phyloP scores from a whole-genome alignment of 1,140 invertebrate species.

The Pomacea maculata region DNA sequence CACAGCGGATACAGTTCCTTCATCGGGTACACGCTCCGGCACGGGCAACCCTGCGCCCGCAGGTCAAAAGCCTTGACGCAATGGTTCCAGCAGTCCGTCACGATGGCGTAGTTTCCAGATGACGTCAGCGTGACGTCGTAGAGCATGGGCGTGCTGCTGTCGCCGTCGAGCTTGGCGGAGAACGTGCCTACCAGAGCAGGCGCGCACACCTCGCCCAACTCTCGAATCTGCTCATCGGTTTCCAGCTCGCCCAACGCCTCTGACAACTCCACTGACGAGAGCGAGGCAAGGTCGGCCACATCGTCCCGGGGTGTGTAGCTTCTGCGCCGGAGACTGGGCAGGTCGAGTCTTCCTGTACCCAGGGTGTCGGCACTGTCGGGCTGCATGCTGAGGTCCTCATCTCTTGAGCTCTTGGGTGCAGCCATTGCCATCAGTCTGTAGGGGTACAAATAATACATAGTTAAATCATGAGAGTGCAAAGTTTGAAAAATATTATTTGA shows the following conservation, averaged over 20 bases:
- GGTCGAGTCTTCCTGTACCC: too few relatives aligned
- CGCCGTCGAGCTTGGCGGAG: neutral
- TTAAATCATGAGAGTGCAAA: too few relatives aligned
- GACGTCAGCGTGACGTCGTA: conserved; percentile 8
- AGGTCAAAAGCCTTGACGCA: conserved; percentile 21
- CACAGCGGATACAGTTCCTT: conserved; percentile 11
- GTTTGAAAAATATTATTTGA: too few relatives aligned
- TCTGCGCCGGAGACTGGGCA: too few relatives aligned
- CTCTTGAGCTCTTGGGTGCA: too few relatives aligned
- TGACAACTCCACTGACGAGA: neutral
- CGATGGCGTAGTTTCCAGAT: conserved; percentile 7
- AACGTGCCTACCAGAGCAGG: conserved; percentile 4
- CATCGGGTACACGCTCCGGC: neutral
- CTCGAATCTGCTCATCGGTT: neutral
- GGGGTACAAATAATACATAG: too few relatives aligned
- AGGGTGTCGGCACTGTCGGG: too few relatives aligned
- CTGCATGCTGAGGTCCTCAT: too few relatives aligned
- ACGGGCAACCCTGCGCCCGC: neutral
- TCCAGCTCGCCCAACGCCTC: neutral
- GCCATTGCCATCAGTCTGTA: too few relatives aligned
- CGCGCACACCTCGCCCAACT: neutral
- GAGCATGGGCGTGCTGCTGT: conserved; percentile 13
- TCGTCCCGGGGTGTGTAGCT: too few relatives aligned
- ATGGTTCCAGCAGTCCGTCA: conserved; percentile 18
- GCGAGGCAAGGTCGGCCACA: neutral